Conservation (phyloP, 2,888 invertebrate genomes). For the Nomada flava region DNA sequence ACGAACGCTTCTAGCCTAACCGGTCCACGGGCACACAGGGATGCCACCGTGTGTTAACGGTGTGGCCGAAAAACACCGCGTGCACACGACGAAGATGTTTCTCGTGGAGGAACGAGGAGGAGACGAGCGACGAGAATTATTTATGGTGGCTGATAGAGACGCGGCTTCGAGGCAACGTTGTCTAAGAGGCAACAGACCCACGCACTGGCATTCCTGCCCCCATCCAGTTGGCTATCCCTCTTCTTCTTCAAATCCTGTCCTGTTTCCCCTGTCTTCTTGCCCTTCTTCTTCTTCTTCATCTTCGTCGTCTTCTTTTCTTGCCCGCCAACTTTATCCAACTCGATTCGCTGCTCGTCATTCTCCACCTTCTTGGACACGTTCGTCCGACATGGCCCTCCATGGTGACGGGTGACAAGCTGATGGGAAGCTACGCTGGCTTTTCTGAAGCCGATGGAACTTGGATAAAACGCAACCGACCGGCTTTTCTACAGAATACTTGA, state of each 20-base stretch:
- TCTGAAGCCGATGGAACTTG: constrained; percentile 22
- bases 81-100: constrained; percentile 14
- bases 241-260: constrained; percentile 34
- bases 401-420: constrained; percentile 45
- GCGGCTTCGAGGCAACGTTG: constrained; percentile 80
- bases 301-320: constrained; percentile 59
- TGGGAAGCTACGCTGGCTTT: constrained; percentile 10
- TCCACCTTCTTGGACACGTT: constrained; percentile 63
- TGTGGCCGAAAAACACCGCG: constrained; percentile 67
- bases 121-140: constrained; percentile 77
- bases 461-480: not conserved
- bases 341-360: constrained; percentile 62
- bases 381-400: constrained; percentile 41
- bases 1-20: constrained; percentile 70
- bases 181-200: constrained; percentile 82
- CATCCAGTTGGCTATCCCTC: constrained; percentile 57
- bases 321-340: constrained; percentile 62
- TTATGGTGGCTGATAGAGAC: constrained; percentile 84
- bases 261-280: constrained; percentile 10
- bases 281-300: not conserved
- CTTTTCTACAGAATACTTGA: not conserved
- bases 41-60: constrained; percentile 68
- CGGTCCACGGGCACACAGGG: constrained; percentile 69
- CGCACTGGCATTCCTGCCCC: constrained; percentile 80
- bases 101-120: constrained; percentile 24